Evolutionary conservation across 2,797 vertebrate genomes (phyloP), one percentile per base, ranked within the genome.

Genomic region (Mormyrops attenuatus): DNA sequence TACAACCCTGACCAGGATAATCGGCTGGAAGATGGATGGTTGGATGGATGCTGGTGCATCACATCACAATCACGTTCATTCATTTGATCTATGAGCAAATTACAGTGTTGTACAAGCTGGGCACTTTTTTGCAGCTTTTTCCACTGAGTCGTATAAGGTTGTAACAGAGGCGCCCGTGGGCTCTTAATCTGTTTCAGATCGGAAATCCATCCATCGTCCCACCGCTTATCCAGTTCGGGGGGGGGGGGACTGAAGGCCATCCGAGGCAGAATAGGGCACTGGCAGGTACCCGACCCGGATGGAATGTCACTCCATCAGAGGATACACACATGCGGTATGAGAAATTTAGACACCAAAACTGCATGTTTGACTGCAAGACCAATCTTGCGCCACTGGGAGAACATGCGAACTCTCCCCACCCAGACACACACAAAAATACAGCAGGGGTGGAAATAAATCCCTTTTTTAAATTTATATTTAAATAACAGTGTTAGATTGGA

Each of bases 41-140:
- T 77, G 30, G 66, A 73, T 38, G 66, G 66, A 6, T 73, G 26
- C 63, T 73, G 30, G 30, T 6, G 15, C 69, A 77, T 38, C 69
- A 20, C 69, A 77, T 41, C 69, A 41, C 69, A 77, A 34, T 34
- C 69, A 17, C 2, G 5, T 77, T 7, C 34, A 38, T 77, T 77
- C 69, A 77, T 38, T 77, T 77, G 69, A 77, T 77, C 69, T 77
- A 77, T 77, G 34, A 77, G 69, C 69, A 77, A 77, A 77, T 77
- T 77, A 77, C 69, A 38, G 69, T 34, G 34, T 41, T 77, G 34
- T 77, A 77, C 34, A 73, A 38, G 66, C 15, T 73, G 66, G 66
- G 66, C 66, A 20, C 34, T 77, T 41, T 41, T 34, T 5, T 2
- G 30, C 30, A 15, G 30, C 66, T 38, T 73, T 73, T 77, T 77